phyloP scores from a whole-genome alignment of 2,113 vertebrate genomes.

The Lycocorax pyrrhopterus region DNA sequence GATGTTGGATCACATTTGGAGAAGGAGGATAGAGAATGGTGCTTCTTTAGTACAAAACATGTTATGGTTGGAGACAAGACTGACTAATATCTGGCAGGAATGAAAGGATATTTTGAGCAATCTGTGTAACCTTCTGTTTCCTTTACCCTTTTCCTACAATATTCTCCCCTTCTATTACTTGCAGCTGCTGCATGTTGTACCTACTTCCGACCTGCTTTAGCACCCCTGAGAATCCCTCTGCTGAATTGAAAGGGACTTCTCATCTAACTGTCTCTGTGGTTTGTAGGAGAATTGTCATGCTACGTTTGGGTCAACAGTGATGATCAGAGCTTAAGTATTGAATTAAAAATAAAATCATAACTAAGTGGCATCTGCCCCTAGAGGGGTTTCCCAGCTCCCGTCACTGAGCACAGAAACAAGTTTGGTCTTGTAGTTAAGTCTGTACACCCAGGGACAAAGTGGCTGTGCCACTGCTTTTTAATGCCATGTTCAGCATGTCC shows the following conservation, averaged over 20 bases:
- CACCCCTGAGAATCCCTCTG: neutral
- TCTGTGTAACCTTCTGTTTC: neutral
- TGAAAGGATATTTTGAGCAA: neutral
- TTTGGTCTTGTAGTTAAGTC: neutral
- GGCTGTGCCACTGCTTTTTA: neutral
- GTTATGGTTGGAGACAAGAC: neutral
- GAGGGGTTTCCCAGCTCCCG: neutral
- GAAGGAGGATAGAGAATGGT: neutral
- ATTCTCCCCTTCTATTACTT: neutral
- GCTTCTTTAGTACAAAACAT: neutral
- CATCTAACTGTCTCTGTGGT: neutral
- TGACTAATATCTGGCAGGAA: neutral
- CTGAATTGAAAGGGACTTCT: neutral
- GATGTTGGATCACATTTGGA: neutral
- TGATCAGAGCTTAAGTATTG: neutral
- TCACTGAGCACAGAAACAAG: neutral
- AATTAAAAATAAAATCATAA: neutral
- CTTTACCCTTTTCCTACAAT: neutral
- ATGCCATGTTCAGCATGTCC: neutral
- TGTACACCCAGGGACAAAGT: too few relatives aligned
- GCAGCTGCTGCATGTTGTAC: neutral
- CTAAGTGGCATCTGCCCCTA: neutral
- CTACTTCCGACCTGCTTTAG: neutral
- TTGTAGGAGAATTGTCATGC: neutral
- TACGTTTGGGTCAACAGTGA: accelerated